Percentiles rank a stretch among this genome's conserved stretches.
Conservation (phyloP, 2,113 vertebrate species). For the Caranx melampygus region DNA sequence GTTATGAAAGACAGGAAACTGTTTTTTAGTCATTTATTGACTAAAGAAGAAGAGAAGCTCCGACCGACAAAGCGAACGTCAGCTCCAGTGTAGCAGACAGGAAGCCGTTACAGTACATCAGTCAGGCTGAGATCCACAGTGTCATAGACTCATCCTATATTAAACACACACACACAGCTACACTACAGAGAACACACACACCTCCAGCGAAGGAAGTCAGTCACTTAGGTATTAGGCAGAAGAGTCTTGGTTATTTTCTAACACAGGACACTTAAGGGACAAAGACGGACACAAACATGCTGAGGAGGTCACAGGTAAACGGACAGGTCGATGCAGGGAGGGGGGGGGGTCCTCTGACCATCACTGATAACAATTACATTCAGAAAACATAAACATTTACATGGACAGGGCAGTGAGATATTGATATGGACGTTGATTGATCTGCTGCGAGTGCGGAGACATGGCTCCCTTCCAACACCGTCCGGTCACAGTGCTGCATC, state of each 20-base stretch:
- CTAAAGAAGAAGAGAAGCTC: constrained; percentile 12
- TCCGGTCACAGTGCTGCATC: constrained; percentile 38
- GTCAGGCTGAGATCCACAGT: constrained; percentile 7
- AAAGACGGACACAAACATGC: constrained; percentile 62
- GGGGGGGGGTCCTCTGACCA: background rate
- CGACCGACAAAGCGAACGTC: constrained; percentile 1
- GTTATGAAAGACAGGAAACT: background rate
- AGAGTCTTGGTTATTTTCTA: constrained; percentile 30
- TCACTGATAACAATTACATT: constrained; percentile 38
- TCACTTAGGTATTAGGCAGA: constrained; percentile 50
- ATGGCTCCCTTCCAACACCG: constrained; percentile 1
- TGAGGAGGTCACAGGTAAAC: constrained; percentile 12
- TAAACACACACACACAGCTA: constrained; percentile 42
- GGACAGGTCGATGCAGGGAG: background rate
- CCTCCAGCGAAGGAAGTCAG: constrained; percentile 26
- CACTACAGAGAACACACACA: constrained; percentile 28
- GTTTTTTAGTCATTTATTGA: constrained; percentile 57
- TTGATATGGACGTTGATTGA: background rate
- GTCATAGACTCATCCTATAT: constrained; percentile 9
- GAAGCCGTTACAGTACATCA: constrained; percentile 44
- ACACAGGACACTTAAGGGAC: constrained; percentile 32
- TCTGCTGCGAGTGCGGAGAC: background rate
- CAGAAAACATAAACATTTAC: constrained; percentile 41
- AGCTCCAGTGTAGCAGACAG: background rate
- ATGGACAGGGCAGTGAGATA: constrained; percentile 11